phyloP scores from a whole-genome alignment of 2,888 invertebrate species.

The Sylvicola cinctus region DNA sequence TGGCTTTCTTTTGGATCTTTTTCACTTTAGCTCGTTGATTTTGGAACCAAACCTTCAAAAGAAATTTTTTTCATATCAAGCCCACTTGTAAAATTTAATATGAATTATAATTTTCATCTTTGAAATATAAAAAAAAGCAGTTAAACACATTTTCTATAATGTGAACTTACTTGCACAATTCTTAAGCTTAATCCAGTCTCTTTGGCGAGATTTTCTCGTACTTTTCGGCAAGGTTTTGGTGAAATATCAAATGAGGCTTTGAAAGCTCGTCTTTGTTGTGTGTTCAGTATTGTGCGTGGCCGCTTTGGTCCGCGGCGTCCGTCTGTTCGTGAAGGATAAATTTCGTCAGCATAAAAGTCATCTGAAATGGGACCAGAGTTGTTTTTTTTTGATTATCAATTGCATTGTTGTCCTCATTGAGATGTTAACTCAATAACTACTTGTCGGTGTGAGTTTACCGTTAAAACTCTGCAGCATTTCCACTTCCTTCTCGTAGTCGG shows the following conservation, averaged over 20 bases:
- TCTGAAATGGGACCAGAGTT: constrained; percentile 13
- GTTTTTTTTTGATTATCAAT: constrained; percentile 1
- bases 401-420: constrained; percentile 13
- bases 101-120: background rate
- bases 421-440: too few species aligned
- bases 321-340: constrained; percentile 36
- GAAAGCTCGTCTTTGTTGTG: constrained; percentile 61
- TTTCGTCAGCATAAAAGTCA: constrained; percentile 37
- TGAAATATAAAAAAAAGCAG: constrained; percentile 1
- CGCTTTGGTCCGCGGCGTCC: constrained; percentile 57
- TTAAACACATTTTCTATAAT: too few species aligned
- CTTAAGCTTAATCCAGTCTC: constrained; percentile 68
- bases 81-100: background rate
- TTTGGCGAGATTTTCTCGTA: constrained; percentile 59
- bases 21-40: constrained; percentile 44
- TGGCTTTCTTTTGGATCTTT: constrained; percentile 42
- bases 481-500: constrained; percentile 62
- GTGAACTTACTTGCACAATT: constrained; percentile 57
- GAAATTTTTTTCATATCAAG: too few species aligned
- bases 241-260: constrained; percentile 72
- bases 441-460: constrained; percentile 12
- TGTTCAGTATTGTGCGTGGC: constrained; percentile 65
- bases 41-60: constrained; percentile 38
- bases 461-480: constrained; percentile 45
- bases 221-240: constrained; percentile 66